phyloP scores from a whole-genome alignment of 2,113 vertebrate genomes.

The Daphoenositta chrysoptera region DNA sequence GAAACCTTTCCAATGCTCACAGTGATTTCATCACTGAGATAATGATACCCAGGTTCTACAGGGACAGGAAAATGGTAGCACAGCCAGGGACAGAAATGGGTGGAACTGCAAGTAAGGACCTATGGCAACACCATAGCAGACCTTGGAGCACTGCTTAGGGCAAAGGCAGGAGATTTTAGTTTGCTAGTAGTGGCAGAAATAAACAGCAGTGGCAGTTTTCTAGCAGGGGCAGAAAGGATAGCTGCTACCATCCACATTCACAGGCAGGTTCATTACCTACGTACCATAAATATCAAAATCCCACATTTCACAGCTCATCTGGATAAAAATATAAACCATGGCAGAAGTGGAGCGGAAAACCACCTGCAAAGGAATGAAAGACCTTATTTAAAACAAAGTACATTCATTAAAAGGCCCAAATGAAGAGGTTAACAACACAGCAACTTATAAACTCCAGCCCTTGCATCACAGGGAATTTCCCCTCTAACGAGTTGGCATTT shows the following conservation, averaged over 20 bases:
- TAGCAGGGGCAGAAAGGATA: background rate
- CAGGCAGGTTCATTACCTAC: background rate
- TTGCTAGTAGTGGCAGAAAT: background rate
- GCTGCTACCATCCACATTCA: background rate
- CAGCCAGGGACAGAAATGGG: background rate
- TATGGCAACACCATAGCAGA: background rate
- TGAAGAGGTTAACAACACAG: background rate
- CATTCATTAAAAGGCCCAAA: background rate
- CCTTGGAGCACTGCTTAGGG: background rate
- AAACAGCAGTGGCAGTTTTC: background rate
- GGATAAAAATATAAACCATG: conserved; percentile 99
- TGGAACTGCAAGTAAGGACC: background rate
- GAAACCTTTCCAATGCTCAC: background rate
- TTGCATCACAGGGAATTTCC: background rate
- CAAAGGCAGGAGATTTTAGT: background rate
- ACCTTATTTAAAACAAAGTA: background rate
- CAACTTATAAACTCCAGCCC: background rate
- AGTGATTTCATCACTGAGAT: background rate
- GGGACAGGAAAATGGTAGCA: background rate
- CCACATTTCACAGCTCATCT: conserved; percentile 99
- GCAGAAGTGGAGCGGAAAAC: conserved; percentile 97
- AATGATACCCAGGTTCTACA: background rate
- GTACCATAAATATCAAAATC: conserved; percentile 98
- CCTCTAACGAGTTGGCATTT: background rate
- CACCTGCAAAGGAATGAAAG: conserved; percentile 78